Percentiles rank a stretch among this genome's conserved stretches.
Conservation (phyloP, 2,797 vertebrate species). For the Myotis pilosus region DNA sequence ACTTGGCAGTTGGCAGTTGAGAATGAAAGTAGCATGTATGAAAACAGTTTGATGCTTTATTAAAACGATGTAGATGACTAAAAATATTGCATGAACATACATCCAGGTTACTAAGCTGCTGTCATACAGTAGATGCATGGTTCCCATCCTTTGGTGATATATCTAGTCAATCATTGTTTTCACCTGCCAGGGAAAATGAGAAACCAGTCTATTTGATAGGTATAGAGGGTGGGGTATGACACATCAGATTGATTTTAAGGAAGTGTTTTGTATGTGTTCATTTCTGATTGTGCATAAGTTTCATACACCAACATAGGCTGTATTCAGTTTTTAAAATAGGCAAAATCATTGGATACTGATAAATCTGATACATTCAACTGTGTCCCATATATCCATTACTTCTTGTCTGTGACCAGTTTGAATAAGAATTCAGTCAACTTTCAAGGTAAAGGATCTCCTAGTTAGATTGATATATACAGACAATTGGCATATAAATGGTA, state of each 20-base stretch:
- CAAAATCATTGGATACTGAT: slow-evolving; percentile 37
- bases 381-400: slow-evolving; percentile 28
- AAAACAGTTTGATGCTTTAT: slow-evolving; percentile 69
- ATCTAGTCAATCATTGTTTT: slow-evolving; percentile 65
- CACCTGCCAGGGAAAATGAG: slow-evolving; percentile 64
- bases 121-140: slow-evolving; percentile 62
- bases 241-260: slow-evolving; percentile 17
- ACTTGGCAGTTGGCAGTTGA: slow-evolving; percentile 75
- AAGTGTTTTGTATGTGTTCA: not conserved
- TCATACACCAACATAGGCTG: slow-evolving; percentile 21
- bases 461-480: not conserved
- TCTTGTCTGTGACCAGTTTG: slow-evolving; percentile 41
- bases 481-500: not conserved
- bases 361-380: slow-evolving; percentile 39
- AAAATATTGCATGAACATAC: slow-evolving; percentile 66
- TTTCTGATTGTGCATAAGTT: slow-evolving; percentile 70
- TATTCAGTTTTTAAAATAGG: slow-evolving; percentile 39
- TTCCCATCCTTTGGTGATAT: slow-evolving; percentile 63
- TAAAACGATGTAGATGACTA: slow-evolving; percentile 63
- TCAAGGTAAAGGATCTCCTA: slow-evolving; percentile 42
- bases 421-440: slow-evolving; percentile 49
- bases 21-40: slow-evolving; percentile 73
- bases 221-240: slow-evolving; percentile 46
- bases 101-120: slow-evolving; percentile 71
- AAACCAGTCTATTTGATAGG: slow-evolving; percentile 47